A percentile compares a stretch with the other conserved stretches of the same genome.
These are phyloP conservation scores for Vulpes ferrilata DNA, from an alignment of 2,113 vertebrate genomes.

Conservation along the genomic window DNA sequence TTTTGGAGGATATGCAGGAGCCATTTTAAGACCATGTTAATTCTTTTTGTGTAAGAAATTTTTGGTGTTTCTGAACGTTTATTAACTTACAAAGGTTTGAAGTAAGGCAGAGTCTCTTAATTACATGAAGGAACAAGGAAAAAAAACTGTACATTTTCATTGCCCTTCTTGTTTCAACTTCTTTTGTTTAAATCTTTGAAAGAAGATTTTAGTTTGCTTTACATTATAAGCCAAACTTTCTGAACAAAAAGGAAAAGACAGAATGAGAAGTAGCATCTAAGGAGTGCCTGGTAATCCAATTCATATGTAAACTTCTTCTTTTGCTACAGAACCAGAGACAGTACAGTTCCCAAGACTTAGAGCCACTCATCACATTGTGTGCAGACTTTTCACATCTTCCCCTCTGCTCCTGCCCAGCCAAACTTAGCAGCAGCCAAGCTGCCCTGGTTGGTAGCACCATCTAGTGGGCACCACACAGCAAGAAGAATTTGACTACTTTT, in stretches of 20 bases:
- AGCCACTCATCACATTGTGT: not conserved
- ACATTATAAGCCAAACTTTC: slow-evolving; percentile 11
- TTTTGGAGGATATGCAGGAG: not conserved
- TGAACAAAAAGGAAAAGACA: slow-evolving; percentile 8
- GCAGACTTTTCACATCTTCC: not conserved
- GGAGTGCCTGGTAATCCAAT: not conserved
- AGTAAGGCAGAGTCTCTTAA: slow-evolving; percentile 5
- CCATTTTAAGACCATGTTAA: not conserved
- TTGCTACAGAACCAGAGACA: not conserved
- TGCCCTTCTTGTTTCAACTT: slow-evolving; percentile 15
- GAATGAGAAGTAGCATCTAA: not conserved
- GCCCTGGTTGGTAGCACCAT: not conserved
- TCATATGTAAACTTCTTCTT: not conserved
- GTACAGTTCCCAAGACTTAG: not conserved
- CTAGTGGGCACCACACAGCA: not conserved
- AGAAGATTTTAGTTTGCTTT: slow-evolving; percentile 45
- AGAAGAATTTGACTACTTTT: not conserved
- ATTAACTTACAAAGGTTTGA: not conserved
- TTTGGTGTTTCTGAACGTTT: slow-evolving; percentile 41
- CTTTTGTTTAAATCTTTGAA: slow-evolving; percentile 46
- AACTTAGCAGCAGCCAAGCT: not conserved
- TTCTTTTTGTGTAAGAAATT: not conserved
- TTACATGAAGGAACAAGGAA: not conserved
- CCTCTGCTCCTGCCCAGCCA: not conserved
- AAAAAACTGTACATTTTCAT: not conserved